Percentiles rank a stretch among this genome's conserved stretches.
Evolutionary conservation across 2,797 vertebrate species (phyloP).

Genomic region (Basileuterus tristriatus): DNA sequence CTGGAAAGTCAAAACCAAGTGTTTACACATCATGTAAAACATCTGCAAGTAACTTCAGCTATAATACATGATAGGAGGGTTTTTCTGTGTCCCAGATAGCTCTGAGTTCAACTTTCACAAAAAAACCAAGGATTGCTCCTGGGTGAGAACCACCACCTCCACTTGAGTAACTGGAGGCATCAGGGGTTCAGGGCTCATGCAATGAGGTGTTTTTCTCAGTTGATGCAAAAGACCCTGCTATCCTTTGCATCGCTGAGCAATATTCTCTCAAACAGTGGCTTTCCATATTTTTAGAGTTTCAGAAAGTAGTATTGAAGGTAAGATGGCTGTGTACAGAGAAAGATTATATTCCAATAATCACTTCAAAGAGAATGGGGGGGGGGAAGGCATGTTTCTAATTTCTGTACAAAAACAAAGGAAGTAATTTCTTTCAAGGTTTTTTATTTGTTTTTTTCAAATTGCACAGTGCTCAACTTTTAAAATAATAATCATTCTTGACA

Average conservation of each 20-base stretch:
- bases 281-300: not conserved
- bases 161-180: not conserved
- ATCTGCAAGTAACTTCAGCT: conserved; percentile 21
- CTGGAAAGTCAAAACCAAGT: not conserved
- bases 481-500: conserved; percentile 78
- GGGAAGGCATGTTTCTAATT: conserved; percentile 59
- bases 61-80: not conserved
- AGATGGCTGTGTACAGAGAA: conserved; percentile 19
- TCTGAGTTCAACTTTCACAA: conserved; percentile 3
- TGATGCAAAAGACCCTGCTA: not conserved
- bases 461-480: conserved; percentile 70
- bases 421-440: conserved; percentile 71
- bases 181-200: not conserved
- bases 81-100: not conserved
- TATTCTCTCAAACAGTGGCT: not conserved
- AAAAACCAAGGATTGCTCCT: not conserved
- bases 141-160: not conserved
- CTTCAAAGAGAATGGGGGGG: conserved; percentile 45
- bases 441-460: conserved; percentile 74
- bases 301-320: conserved; percentile 37
- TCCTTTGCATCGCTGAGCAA: not conserved
- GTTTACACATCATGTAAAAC: conserved; percentile 17
- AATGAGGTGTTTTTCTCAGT: not conserved
- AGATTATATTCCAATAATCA: conserved; percentile 61
- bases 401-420: conserved; percentile 71